A percentile compares a stretch with the other conserved stretches of the same genome.
phyloP scores from a whole-genome alignment of 2,888 invertebrate genomes.

The Troides helena region DNA sequence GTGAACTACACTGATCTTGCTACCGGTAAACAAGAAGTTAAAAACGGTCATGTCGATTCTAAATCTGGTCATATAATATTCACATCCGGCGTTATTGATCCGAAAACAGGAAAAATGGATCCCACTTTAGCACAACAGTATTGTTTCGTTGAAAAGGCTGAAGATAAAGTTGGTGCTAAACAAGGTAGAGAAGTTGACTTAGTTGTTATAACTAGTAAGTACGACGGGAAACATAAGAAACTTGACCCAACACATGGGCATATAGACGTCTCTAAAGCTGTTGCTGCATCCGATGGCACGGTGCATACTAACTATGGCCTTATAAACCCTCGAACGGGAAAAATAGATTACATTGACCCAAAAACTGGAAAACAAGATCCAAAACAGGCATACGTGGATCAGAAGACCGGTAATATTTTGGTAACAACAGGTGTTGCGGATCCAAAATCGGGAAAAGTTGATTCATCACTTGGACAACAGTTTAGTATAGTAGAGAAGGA shows the following conservation, averaged over 20 bases:
- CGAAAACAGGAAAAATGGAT: slow-evolving; percentile 84
- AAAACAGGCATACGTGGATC: slow-evolving; percentile 85
- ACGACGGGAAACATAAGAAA: slow-evolving; percentile 80
- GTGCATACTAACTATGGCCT: slow-evolving; percentile 83
- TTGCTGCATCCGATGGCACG: slow-evolving; percentile 78
- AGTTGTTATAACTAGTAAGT: slow-evolving; percentile 81
- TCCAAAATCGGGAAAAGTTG: slow-evolving; percentile 83
- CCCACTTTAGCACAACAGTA: slow-evolving; percentile 84
- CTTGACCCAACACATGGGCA: slow-evolving; percentile 70
- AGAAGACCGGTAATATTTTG: slow-evolving; percentile 84
- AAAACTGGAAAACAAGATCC: slow-evolving; percentile 83
- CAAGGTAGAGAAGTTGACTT: slow-evolving; percentile 78
- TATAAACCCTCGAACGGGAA: slow-evolving; percentile 83
- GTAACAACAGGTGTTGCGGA: slow-evolving; percentile 82
- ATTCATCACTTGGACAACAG: slow-evolving; percentile 84
- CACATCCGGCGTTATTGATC: slow-evolving; percentile 82
- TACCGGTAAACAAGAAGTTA: slow-evolving; percentile 83
- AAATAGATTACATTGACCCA: slow-evolving; percentile 82
- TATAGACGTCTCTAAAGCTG: slow-evolving; percentile 81
- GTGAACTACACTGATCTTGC: slow-evolving; percentile 81
- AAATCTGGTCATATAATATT: slow-evolving; percentile 84
- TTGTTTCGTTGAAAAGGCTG: slow-evolving; percentile 82
- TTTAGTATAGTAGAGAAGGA: slow-evolving; percentile 84
- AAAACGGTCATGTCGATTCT: slow-evolving; percentile 83
- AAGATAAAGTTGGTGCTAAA: slow-evolving; percentile 72